These are phyloP conservation scores for Drosophila lowei DNA, from an alignment of 1,140 invertebrate species.

Conservation along the genomic window DNA sequence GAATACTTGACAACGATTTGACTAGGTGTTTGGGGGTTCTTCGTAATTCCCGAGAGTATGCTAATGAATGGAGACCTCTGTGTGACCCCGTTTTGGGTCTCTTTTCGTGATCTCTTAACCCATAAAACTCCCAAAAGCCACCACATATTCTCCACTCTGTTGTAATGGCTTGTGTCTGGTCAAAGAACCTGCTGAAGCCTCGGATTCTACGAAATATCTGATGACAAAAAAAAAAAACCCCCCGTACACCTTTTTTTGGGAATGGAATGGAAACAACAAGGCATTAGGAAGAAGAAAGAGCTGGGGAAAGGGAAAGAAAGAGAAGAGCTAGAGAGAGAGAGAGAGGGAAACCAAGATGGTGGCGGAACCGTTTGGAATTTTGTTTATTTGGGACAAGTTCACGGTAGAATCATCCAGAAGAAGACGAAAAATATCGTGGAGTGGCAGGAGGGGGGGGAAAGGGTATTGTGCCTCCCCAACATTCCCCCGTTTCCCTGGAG, in stretches of 20 bases:
- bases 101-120: not conserved
- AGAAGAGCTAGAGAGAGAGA: slow-evolving; percentile 7
- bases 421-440: slow-evolving; percentile 1
- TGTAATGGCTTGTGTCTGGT: slow-evolving; percentile 52
- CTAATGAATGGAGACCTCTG: too few relatives aligned
- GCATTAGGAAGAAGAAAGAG: slow-evolving; percentile 35
- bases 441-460: not conserved
- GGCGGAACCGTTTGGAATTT: slow-evolving; percentile 57
- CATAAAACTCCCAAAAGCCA: not conserved
- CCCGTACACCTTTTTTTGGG: too few relatives aligned
- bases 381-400: slow-evolving; percentile 79
- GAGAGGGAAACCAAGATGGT: slow-evolving; percentile 22
- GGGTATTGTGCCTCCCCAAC: slow-evolving; percentile 9
- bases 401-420: slow-evolving; percentile 46
- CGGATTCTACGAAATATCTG: slow-evolving; percentile 50
- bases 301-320: slow-evolving; percentile 8
- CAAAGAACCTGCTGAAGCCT: slow-evolving; percentile 41
- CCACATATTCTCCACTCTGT: not conserved
- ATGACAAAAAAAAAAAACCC: slow-evolving; percentile 22
- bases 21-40: too few relatives aligned
- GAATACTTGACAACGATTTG: too few relatives aligned
- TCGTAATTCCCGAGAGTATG: too few relatives aligned
- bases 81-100: not conserved
- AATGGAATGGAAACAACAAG: slow-evolving; percentile 25
- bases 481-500: slow-evolving; percentile 1